Percentiles rank a stretch among this genome's conserved stretches.
These are phyloP conservation scores for Heterodera schachtii DNA, from an alignment of 1,140 invertebrate species.

Conservation along the genomic window DNA sequence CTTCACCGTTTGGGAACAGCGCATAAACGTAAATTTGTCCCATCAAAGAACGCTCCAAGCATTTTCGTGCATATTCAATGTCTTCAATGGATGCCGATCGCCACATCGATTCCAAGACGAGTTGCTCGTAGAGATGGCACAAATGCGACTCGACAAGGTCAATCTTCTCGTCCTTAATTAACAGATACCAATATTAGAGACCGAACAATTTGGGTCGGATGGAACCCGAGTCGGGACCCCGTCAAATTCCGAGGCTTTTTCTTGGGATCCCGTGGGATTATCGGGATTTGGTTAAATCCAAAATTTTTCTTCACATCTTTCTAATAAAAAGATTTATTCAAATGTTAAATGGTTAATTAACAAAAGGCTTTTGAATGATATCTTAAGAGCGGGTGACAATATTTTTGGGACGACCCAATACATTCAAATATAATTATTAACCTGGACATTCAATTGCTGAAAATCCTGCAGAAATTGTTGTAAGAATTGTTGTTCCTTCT, in stretches of 20 bases:
- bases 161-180: slow-evolving; percentile 66
- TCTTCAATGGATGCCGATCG: slow-evolving; percentile 80
- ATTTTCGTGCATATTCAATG: slow-evolving; percentile 71
- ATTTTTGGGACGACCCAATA: too few species aligned
- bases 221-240: too few species aligned
- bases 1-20: slow-evolving; percentile 94
- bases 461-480: slow-evolving; percentile 78
- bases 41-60: slow-evolving; percentile 74
- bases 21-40: slow-evolving; percentile 86
- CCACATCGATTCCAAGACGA: slow-evolving; percentile 76
- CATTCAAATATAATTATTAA: too few species aligned
- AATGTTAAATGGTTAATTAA: too few species aligned
- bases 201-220: too few species aligned
- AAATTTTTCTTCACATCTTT: too few species aligned
- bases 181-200: neutral
- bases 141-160: slow-evolving; percentile 73
- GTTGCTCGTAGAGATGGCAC: slow-evolving; percentile 70
- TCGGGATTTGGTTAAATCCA: too few species aligned
- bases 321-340: too few species aligned
- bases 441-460: slow-evolving; percentile 67
- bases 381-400: too few species aligned
- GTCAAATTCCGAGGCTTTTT: too few species aligned
- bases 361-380: too few species aligned
- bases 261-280: too few species aligned
- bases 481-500: slow-evolving; percentile 72